Evolutionary conservation across 92 coral and sea anemone genomes (phyloP).

Genomic region (Pocillopora meandrina): DNA sequence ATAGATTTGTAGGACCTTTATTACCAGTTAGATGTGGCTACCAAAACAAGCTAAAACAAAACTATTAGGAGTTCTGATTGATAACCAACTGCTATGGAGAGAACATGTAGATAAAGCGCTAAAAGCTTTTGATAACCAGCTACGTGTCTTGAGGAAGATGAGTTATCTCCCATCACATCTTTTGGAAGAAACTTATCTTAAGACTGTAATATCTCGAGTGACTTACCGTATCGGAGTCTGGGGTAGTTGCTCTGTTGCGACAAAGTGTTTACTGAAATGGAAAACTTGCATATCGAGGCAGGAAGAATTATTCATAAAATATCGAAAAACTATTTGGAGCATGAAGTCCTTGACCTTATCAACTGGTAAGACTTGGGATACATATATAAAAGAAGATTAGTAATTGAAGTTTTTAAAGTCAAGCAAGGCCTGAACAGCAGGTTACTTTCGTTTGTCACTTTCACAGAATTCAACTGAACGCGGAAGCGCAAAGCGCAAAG

Average conservation of each 20-base stretch:
- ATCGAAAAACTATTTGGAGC: neutral
- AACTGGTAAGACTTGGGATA: too few species aligned
- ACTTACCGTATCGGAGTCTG: constrained; percentile 10
- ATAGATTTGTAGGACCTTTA: neutral
- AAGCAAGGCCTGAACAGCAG: too few species aligned
- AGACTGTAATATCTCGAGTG: constrained; percentile 12
- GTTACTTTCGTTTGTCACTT: too few species aligned
- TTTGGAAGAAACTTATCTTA: constrained; percentile 22
- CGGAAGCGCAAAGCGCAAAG: too few species aligned
- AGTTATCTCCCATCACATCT: constrained; percentile 17
- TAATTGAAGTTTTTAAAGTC: too few species aligned
- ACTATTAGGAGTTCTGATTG: neutral
- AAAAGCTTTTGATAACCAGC: neutral
- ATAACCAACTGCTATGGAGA: neutral
- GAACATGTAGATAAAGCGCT: neutral
- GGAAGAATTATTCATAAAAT: constrained; percentile 18
- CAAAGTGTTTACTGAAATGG: constrained; percentile 17
- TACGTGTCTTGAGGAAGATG: constrained; percentile 2
- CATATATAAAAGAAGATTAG: too few species aligned
- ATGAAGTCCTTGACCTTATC: neutral
- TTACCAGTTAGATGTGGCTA: constrained; percentile 11
- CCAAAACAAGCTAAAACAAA: constrained; percentile 17
- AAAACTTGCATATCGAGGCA: constrained; percentile 19
- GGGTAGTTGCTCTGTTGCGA: constrained; percentile 10
- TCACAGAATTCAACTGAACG: too few species aligned